Percentiles rank a stretch among this genome's conserved stretches.
phyloP scores from a whole-genome alignment of 1,140 invertebrate species.

The Sitophilus oryzae region DNA sequence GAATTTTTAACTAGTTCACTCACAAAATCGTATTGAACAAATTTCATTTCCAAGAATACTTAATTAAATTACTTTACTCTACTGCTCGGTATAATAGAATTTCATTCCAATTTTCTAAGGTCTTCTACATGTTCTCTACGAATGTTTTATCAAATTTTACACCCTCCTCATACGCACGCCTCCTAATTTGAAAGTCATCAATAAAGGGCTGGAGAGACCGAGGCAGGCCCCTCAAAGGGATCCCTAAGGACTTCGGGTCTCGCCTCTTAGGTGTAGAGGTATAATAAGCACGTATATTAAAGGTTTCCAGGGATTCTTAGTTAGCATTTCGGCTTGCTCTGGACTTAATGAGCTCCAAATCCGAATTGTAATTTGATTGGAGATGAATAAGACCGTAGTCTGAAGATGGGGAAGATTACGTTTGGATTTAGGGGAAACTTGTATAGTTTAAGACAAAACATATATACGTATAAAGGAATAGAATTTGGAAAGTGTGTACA shows the following conservation, averaged over 20 bases:
- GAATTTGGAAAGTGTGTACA: no score
- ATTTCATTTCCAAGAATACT: no score
- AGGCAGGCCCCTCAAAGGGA: neutral
- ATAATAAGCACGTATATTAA: constrained; percentile 11
- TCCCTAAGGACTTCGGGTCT: constrained; percentile 1
- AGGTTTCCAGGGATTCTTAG: constrained; percentile 7
- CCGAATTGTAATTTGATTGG: constrained; percentile 7
- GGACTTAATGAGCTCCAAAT: constrained; percentile 6
- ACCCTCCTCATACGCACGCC: constrained; percentile 9
- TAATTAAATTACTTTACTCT: no score
- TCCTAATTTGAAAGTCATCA: constrained; percentile 13
- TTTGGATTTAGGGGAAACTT: no score
- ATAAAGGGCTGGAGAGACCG: neutral
- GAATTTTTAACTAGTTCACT: no score
- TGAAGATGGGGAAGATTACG: neutral
- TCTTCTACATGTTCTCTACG: neutral
- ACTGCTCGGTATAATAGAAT: constrained; percentile 13
- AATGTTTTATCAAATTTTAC: constrained; percentile 18
- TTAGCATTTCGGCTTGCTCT: constrained; percentile 10
- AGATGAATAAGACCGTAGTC: neutral
- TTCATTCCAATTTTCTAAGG: constrained; percentile 10
- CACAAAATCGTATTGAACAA: no score
- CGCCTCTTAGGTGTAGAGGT: constrained; percentile 13
- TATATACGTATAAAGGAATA: no score
- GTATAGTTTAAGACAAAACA: no score